A percentile compares a stretch with the other conserved stretches of the same genome.
phyloP scores from a whole-genome alignment of 2,113 vertebrate species.

The Heloderma charlesbogerti region DNA sequence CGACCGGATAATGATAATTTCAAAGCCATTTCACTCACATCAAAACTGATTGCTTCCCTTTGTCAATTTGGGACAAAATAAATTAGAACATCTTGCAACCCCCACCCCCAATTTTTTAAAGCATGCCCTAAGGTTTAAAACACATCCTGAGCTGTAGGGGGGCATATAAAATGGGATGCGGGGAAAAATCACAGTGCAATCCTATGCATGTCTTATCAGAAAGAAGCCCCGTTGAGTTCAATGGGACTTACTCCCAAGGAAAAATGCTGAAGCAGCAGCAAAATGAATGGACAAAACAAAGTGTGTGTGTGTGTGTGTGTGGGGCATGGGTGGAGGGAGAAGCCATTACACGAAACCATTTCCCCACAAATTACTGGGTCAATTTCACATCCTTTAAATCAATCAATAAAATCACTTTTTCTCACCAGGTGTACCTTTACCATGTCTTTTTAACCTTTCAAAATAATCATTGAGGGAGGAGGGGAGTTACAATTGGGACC shows the following conservation, averaged over 20 bases:
- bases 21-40: background rate
- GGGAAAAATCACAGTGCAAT: background rate
- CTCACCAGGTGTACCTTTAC: background rate
- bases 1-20: background rate
- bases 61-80: slow-evolving; percentile 1
- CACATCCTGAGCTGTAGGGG: background rate
- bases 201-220: background rate
- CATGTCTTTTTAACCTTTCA: background rate
- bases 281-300: background rate
- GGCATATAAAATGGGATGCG: background rate
- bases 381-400: background rate
- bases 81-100: background rate
- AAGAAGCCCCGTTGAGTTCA: background rate
- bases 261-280: background rate
- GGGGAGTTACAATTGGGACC: background rate
- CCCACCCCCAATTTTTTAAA: background rate
- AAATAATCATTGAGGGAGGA: background rate
- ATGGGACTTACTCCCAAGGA: background rate
- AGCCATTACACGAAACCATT: background rate
- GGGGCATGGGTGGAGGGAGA: too few relatives aligned
- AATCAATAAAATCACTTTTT: too few relatives aligned
- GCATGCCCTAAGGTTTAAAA: background rate
- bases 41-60: background rate
- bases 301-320: background rate
- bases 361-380: background rate